Evolutionary conservation across 2,888 invertebrate species (phyloP), one percentile per base, ranked within the genome.

Genomic region (Psococerastis gibbosa): DNA sequence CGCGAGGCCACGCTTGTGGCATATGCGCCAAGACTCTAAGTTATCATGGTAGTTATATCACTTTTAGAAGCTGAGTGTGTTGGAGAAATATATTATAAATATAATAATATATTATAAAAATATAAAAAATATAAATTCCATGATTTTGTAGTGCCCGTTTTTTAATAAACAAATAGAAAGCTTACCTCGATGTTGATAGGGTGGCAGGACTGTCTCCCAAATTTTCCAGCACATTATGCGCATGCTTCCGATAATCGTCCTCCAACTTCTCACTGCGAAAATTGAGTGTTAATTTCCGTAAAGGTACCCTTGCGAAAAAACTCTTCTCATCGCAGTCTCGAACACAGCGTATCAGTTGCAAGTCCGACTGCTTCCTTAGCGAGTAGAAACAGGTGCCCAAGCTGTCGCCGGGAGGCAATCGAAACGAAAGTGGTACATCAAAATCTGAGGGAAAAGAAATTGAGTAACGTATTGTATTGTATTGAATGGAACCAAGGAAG

Each of bases 321-420:
- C 77, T 83, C 51, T 77, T 69, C 52, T 81, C 78, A 13, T 84
- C 82, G 52, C 75, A 72, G n/a, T 79, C 80, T 60, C 87, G 53
- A 41, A 67, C 61, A 51, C 61, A 61, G 32, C 56, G 73, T 53
- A 92, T 88, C 43, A 91, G 68, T 57, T 89, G 87, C 3, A 84
- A 69, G 60, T 92, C 91, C 2, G 84, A 85, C 56, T 89, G 87
- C 56, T 88, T 87, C 43, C 87, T 71, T 46, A 87, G 62, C 55
- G 84, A 82, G 55, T 83, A 80, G 43, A 83, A 71, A 49, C 78
- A 79, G 11, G 74, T 75, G 51, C 75, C 78, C 47, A 77, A 66
- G 0, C 78, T 78, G 51, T 74, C 73, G n/a, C 67, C 64, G 20
- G 71, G 63, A 9, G 65, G 65, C 15, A 63, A 65, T 22, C n/a